Conservation (phyloP, 2,888 invertebrate genomes). For the Cephus pulcher region DNA sequence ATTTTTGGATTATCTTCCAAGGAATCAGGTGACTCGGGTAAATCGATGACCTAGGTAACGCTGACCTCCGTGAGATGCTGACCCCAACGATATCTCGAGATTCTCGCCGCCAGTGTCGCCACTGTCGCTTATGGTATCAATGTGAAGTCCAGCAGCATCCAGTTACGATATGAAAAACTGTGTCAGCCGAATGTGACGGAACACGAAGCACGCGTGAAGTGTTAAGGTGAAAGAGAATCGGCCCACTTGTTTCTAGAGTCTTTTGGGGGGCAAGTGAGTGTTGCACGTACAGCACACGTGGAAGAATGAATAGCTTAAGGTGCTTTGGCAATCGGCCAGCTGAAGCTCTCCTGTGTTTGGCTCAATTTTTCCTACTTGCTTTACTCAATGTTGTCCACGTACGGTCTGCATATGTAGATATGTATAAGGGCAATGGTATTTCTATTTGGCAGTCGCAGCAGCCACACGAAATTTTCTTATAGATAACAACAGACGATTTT, state of each 20-base stretch:
- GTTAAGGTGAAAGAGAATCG: slow-evolving; percentile 16
- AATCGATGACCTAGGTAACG: no score
- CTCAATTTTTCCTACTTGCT: slow-evolving; percentile 49
- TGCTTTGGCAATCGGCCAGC: slow-evolving; percentile 53
- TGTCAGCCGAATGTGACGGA: slow-evolving; percentile 28
- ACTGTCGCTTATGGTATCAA: no score
- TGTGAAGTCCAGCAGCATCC: no score
- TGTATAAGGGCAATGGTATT: no score
- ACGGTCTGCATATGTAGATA: slow-evolving; percentile 31
- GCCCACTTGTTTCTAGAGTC: background rate
- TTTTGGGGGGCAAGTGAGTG: background rate
- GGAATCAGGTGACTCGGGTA: no score
- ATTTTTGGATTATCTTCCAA: no score
- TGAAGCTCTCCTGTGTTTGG: slow-evolving; percentile 45
- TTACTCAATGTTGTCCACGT: slow-evolving; percentile 14
- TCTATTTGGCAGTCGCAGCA: no score
- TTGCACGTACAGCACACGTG: slow-evolving; percentile 28
- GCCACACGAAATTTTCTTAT: no score
- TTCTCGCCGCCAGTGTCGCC: no score
- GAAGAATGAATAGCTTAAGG: slow-evolving; percentile 38
- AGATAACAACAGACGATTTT: no score
- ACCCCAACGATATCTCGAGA: no score
- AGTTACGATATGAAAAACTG: slow-evolving; percentile 20
- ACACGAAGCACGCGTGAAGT: slow-evolving; percentile 20
- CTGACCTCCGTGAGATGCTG: no score